These are phyloP conservation scores for Lepidostoma basale DNA, from an alignment of 1,140 invertebrate species.

Conservation along the genomic window DNA sequence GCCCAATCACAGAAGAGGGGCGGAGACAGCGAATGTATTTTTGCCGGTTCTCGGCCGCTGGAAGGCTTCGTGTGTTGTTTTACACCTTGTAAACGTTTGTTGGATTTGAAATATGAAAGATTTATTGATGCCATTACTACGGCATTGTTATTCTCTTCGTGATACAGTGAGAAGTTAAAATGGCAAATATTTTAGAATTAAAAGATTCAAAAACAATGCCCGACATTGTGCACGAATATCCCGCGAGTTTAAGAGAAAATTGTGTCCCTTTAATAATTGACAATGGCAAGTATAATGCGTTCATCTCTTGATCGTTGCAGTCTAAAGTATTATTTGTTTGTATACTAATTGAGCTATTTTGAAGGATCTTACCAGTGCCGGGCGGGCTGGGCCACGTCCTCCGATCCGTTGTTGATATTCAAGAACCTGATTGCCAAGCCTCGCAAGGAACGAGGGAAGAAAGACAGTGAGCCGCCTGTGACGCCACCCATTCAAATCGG, in stretches of 20 bases:
- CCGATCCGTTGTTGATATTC: constrained; percentile 80
- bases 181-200: constrained; percentile 63
- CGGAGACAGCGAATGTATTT: no score
- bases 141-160: no score
- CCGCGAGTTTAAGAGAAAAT: constrained; percentile 63
- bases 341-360: neutral
- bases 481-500: constrained; percentile 79
- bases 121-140: no score
- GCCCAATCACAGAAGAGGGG: no score
- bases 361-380: constrained; percentile 89
- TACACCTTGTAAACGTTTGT: no score
- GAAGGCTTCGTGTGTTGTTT: no score
- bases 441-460: constrained; percentile 86
- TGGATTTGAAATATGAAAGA: no score
- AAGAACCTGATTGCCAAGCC: constrained; percentile 91
- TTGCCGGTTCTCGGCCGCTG: no score
- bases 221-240: constrained; percentile 75
- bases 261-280: constrained; percentile 78
- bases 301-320: no score
- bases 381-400: constrained; percentile 84
- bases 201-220: constrained; percentile 77
- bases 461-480: constrained; percentile 69
- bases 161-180: no score
- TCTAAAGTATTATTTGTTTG: no score
- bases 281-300: constrained; percentile 83